Evolutionary conservation across 2,888 invertebrate species (phyloP).

Genomic region (Coleophora deauratella): DNA sequence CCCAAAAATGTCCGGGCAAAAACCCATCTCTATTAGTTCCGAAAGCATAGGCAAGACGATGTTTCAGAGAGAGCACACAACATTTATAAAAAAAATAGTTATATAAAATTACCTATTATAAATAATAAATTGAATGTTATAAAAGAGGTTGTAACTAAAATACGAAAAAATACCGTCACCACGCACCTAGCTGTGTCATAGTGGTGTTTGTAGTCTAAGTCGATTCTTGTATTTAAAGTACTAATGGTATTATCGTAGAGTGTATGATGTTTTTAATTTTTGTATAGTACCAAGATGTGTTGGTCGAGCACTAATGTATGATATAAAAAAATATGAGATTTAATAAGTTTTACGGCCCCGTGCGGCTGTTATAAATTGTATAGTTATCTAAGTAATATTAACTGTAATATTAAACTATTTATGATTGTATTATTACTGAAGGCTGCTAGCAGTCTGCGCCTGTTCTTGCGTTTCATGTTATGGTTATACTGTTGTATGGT

Average conservation of each 20-base stretch:
- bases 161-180: slow-evolving; percentile 52
- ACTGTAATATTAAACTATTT: slow-evolving; percentile 28
- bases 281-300: slow-evolving; percentile 65
- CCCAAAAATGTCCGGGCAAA: too few species aligned
- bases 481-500: slow-evolving; percentile 14
- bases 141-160: slow-evolving; percentile 69
- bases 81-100: slow-evolving; percentile 44
- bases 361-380: slow-evolving; percentile 51
- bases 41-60: slow-evolving; percentile 26
- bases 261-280: slow-evolving; percentile 73
- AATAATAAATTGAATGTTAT: slow-evolving; percentile 61
- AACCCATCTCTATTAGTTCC: slow-evolving; percentile 15
- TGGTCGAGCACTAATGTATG: slow-evolving; percentile 51
- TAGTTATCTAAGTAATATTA: slow-evolving; percentile 62
- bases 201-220: slow-evolving; percentile 63
- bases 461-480: slow-evolving; percentile 22
- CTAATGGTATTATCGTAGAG: slow-evolving; percentile 58
- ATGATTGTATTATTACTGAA: slow-evolving; percentile 15
- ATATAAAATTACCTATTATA: slow-evolving; percentile 49
- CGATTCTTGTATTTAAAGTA: slow-evolving; percentile 67
- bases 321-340: slow-evolving; percentile 53
- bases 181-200: slow-evolving; percentile 37
- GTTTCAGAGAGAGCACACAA: slow-evolving; percentile 55
- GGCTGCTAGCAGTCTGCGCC: slow-evolving; percentile 11
- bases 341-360: slow-evolving; percentile 53